phyloP scores from a whole-genome alignment of 1,140 invertebrate species.

The Drosophila nigrodunni region DNA sequence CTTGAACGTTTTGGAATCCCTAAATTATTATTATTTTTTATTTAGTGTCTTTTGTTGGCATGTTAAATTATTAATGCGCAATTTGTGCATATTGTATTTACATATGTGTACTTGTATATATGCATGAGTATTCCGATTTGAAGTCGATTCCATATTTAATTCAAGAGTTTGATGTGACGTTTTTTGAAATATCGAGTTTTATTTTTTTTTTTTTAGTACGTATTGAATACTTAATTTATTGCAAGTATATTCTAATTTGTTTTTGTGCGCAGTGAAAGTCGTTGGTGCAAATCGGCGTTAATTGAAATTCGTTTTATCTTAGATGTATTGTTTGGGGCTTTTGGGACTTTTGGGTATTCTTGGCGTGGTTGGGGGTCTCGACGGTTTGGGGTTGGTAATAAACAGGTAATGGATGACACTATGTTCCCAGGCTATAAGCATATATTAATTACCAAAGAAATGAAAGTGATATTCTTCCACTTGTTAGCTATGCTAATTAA shows the following conservation, averaged over 20 bases:
- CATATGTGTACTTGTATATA: background rate
- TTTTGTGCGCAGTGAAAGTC: constrained; percentile 36
- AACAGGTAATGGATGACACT: constrained; percentile 28
- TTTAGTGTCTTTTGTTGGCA: constrained; percentile 17
- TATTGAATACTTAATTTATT: constrained; percentile 6
- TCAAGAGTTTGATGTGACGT: constrained; percentile 11
- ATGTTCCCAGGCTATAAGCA: constrained; percentile 6
- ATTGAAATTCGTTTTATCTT: constrained; percentile 41
- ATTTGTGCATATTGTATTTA: constrained; percentile 33
- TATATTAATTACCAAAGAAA: constrained; percentile 33
- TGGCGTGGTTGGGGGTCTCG: too few species aligned
- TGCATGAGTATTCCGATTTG: constrained; percentile 7
- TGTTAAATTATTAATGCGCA: constrained; percentile 46
- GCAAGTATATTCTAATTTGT: constrained; percentile 7
- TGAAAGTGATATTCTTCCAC: constrained; percentile 33
- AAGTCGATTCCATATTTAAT: constrained; percentile 18
- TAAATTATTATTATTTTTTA: constrained; percentile 50
- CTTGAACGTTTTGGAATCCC: constrained; percentile 48
- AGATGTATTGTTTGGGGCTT: constrained; percentile 3
- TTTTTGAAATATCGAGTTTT: constrained; percentile 38
- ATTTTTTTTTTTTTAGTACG: background rate
- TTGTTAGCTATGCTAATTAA: constrained; percentile 36
- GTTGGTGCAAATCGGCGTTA: constrained; percentile 44
- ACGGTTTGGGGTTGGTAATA: background rate
- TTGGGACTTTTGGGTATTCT: constrained; percentile 2